phyloP scores from a whole-genome alignment of 2,113 vertebrate genomes.

The Spea bombifrons region DNA sequence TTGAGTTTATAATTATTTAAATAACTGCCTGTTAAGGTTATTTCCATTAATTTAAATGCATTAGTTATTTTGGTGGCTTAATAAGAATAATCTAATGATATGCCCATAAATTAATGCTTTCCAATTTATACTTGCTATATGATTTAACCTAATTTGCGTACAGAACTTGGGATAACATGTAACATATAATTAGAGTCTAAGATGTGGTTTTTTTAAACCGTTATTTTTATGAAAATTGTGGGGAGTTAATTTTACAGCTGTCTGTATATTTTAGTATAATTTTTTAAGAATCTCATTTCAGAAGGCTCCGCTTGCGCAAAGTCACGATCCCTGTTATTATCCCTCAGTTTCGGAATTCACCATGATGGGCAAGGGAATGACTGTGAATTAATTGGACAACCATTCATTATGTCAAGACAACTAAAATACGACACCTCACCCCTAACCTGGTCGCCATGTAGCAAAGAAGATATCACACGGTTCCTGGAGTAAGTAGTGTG shows the following conservation, averaged over 20 bases:
- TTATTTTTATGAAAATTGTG: neutral
- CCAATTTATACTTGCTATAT: constrained; percentile 4
- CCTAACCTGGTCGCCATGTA: constrained; percentile 93
- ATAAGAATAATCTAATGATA: constrained; percentile 31
- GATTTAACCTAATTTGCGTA: neutral
- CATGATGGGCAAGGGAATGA: constrained; percentile 96
- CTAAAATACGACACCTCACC: constrained; percentile 90
- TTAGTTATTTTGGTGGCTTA: neutral
- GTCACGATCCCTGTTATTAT: constrained; percentile 21
- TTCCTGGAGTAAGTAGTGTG: constrained; percentile 86
- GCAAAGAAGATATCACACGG: constrained; percentile 95
- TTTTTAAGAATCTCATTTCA: neutral
- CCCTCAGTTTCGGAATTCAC: constrained; percentile 88
- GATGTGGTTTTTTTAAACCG: neutral
- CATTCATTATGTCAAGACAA: constrained; percentile 94
- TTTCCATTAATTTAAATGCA: constrained; percentile 4
- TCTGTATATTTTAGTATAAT: constrained; percentile 1
- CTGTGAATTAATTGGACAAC: constrained; percentile 81
- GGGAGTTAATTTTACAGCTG: neutral
- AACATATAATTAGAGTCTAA: neutral
- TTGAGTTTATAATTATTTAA: neutral
- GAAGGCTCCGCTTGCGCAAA: neutral
- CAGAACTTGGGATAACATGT: neutral
- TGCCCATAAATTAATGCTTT: constrained; percentile 6
- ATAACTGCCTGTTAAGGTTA: neutral